phyloP scores from a whole-genome alignment of 2,113 vertebrate species.

The Pteruthius melanotis region DNA sequence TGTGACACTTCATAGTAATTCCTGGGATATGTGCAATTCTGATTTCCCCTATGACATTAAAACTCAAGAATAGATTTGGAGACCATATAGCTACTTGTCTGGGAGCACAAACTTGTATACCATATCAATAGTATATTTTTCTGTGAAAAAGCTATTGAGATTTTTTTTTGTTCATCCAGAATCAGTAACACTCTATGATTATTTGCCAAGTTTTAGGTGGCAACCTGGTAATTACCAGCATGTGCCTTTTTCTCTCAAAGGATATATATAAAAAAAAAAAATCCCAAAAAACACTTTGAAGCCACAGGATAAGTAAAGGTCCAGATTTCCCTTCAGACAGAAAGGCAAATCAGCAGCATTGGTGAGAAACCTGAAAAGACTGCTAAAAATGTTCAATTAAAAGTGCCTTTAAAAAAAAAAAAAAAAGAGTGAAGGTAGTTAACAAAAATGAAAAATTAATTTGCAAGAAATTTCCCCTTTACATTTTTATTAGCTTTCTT shows the following conservation, averaged over 20 bases:
- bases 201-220: neutral
- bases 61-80: neutral
- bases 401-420: slow-evolving; percentile 4
- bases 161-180: neutral
- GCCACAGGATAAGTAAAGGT: neutral
- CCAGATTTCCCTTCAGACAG: neutral
- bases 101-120: neutral
- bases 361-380: neutral
- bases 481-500: slow-evolving; percentile 26
- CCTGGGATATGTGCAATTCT: no score
- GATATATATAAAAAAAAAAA: neutral
- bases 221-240: neutral
- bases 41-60: no score
- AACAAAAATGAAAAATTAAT: slow-evolving; percentile 4
- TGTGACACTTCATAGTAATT: neutral
- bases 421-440: neutral
- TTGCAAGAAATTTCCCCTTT: neutral
- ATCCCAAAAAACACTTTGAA: neutral
- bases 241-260: neutral
- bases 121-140: neutral
- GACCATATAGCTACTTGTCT: neutral
- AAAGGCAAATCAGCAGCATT: neutral
- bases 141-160: neutral
- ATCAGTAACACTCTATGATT: neutral
- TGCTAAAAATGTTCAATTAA: neutral